Evolutionary conservation across 2,797 vertebrate genomes (phyloP), one percentile per base, ranked within the genome.

Genomic region (Chelonia mydas): DNA sequence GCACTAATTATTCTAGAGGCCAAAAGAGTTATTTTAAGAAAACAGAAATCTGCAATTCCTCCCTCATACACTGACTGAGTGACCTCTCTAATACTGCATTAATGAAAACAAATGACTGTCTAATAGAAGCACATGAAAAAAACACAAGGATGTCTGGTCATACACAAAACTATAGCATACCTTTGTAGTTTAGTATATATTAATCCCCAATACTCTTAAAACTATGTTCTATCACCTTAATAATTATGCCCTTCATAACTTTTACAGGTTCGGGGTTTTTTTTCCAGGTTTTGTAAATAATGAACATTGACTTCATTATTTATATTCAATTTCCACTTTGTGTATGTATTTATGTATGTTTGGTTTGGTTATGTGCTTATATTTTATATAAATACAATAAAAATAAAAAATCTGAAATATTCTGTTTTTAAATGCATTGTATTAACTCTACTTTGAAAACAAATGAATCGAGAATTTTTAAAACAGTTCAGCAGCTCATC

Each of bases 401-500:
- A 68, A 37, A 37, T 37, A 11, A 68, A 37, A 72, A 72, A 41
- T 41, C 19, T 81, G 59, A 93, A 96, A 96, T 79, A 79, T 27
- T 92, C 83, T 81, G 76, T 87, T 96, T 96, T 92, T 94, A 61
- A 96, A 88, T 84, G 86, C 92, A 37, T 50, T 92, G 51, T 95
- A 91, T 50, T 79, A 79, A 74, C 57, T 92, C 49, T 77, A 87
- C 28, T 89, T 89, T 85, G 88, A 84, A 97, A 96, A 83, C 85
- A 95, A 91, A 93, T 77, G 59, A 81, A 47, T 28, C 7, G 79
- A 50, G 37, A 92, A 97, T 95, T 96, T 95, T 89, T 41, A 95
- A 90, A 96, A 94, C 53, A 31, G 65, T 89, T 90, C 90, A 95
- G 81, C 82, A 84, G 33, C 78, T 81, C 85, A 84, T 50, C 33